These are phyloP conservation scores for Esox masquinongy DNA, from an alignment of 2,797 vertebrate genomes.

Conservation along the genomic window DNA sequence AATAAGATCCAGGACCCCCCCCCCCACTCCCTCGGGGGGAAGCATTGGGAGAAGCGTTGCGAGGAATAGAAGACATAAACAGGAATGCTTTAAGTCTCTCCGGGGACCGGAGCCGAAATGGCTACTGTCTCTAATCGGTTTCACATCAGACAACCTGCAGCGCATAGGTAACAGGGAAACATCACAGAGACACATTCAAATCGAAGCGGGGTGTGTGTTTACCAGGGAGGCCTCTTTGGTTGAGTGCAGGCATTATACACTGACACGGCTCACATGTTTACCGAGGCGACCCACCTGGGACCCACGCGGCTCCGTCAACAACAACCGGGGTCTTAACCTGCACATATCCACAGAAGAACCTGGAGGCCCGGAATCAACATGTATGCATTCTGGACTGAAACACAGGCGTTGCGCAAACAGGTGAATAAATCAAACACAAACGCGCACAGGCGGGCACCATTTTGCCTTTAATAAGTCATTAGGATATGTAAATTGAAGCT, in stretches of 20 bases:
- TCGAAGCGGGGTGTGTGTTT: constrained; percentile 22
- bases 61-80: constrained; percentile 62
- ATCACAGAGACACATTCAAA: constrained; percentile 18
- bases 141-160: constrained; percentile 40
- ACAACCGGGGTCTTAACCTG: constrained; percentile 54
- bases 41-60: not conserved
- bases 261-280: constrained; percentile 33
- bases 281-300: constrained; percentile 32
- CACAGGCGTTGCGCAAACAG: constrained; percentile 45
- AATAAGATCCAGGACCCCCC: constrained; percentile 60
- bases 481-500: constrained; percentile 64
- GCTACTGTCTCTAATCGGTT: constrained; percentile 13
- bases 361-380: constrained; percentile 38
- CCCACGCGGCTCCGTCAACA: constrained; percentile 51
- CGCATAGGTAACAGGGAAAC: constrained; percentile 32
- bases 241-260: constrained; percentile 24
- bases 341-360: constrained; percentile 52
- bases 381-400: constrained; percentile 25
- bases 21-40: not conserved
- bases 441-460: not conserved
- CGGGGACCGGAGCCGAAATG: constrained; percentile 35
- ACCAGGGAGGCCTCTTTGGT: constrained; percentile 14
- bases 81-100: constrained; percentile 46
- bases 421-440: constrained; percentile 4
- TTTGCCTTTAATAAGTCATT: constrained; percentile 56